phyloP scores from a whole-genome alignment of 2,113 vertebrate genomes.

The Corynorhinus townsendii region DNA sequence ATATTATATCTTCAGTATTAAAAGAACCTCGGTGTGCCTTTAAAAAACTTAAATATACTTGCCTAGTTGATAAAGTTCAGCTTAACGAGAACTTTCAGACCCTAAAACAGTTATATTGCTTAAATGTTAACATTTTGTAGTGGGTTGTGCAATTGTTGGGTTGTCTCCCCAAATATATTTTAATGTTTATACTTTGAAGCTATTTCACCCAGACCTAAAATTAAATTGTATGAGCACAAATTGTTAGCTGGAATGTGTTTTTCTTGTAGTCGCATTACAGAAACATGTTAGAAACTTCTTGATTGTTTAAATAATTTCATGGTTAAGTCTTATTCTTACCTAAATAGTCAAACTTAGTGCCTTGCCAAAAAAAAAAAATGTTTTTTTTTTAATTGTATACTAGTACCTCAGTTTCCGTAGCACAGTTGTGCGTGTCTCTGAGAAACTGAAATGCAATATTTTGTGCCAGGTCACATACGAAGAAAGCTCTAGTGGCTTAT shows the following conservation, averaged over 20 bases:
- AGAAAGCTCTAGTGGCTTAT: neutral
- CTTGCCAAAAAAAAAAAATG: neutral
- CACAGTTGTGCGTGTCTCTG: neutral
- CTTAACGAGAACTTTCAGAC: neutral
- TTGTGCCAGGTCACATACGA: neutral
- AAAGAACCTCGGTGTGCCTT: constrained; percentile 60
- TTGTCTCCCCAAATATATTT: constrained; percentile 11
- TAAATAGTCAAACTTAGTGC: neutral
- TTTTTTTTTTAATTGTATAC: neutral
- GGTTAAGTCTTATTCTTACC: neutral
- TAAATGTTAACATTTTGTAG: neutral
- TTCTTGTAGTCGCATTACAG: neutral
- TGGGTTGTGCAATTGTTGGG: constrained; percentile 22
- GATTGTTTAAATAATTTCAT: neutral
- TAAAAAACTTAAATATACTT: constrained; percentile 14
- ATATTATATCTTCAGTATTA: neutral
- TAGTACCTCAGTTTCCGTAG: neutral
- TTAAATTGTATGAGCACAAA: constrained; percentile 49
- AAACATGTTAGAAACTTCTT: neutral
- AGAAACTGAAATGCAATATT: neutral
- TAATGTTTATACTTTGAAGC: constrained; percentile 17
- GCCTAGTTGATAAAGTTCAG: neutral
- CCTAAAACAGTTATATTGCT: neutral
- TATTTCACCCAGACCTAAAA: constrained; percentile 19
- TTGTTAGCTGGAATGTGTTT: neutral